phyloP scores from a whole-genome alignment of 2,113 vertebrate genomes.

The Alectura lathami region DNA sequence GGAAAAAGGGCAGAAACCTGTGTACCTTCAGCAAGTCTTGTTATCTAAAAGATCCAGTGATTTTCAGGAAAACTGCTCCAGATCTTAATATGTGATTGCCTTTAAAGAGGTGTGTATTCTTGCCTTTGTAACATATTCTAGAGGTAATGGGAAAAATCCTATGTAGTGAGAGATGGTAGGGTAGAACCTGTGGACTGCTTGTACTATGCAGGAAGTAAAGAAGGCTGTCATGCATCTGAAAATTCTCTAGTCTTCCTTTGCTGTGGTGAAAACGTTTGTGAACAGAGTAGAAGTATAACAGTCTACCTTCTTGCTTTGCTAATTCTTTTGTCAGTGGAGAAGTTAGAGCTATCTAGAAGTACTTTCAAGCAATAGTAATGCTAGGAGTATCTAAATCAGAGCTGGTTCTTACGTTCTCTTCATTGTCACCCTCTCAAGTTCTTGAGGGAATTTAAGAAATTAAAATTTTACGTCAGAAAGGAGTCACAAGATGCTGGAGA shows the following conservation, averaged over 20 bases:
- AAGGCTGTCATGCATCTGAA: not conserved
- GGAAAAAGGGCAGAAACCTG: not conserved
- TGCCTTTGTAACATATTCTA: not conserved
- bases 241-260: not conserved
- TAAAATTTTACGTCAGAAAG: not conserved
- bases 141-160: not conserved
- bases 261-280: not conserved
- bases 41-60: not conserved
- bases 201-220: not conserved
- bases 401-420: not conserved
- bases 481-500: not conserved
- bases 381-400: not conserved
- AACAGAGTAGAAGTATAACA: not conserved
- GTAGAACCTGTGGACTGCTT: not conserved
- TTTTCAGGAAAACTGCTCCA: not conserved
- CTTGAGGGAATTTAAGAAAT: not conserved
- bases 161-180: not conserved
- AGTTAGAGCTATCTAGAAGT: not conserved
- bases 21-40: not conserved
- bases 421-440: not conserved
- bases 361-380: not conserved
- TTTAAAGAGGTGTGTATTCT: not conserved
- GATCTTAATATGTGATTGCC: not conserved
- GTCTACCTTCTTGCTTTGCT: not conserved
- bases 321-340: not conserved